Evolutionary conservation across 2,797 vertebrate species (phyloP).

Genomic region (Poeciliopsis paucimaculata): DNA sequence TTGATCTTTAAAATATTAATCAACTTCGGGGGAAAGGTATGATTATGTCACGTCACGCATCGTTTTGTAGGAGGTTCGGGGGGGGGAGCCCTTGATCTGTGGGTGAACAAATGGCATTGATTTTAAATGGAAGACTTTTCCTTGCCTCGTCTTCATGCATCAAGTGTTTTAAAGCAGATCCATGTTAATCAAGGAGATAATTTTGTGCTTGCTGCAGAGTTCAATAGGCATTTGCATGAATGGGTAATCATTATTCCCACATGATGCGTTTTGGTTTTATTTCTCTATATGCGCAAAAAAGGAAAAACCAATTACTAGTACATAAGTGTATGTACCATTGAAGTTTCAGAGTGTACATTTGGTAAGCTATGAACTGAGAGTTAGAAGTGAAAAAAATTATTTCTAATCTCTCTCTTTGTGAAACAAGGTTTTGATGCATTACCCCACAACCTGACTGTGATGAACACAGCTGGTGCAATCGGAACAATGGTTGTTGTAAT

Average conservation of each 20-base stretch:
- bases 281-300: conserved; percentile 26
- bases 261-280: conserved; percentile 7
- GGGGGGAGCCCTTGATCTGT: conserved; percentile 23
- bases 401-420: conserved; percentile 48
- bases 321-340: conserved; percentile 25
- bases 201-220: conserved; percentile 15
- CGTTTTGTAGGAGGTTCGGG: conserved; percentile 11
- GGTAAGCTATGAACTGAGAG: conserved; percentile 39
- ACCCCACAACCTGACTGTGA: conserved; percentile 33
- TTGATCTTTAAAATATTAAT: conserved; percentile 49
- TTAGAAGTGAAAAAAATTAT: conserved; percentile 41
- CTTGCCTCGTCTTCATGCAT: conserved; percentile 23
- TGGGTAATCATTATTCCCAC: conserved; percentile 18
- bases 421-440: conserved; percentile 61
- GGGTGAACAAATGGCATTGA: conserved; percentile 25
- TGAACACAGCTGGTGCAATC: conserved; percentile 61
- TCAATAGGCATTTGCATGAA: conserved; percentile 21
- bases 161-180: conserved; percentile 27
- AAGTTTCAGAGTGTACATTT: conserved; percentile 29
- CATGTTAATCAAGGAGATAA: conserved; percentile 14
- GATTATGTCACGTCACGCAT: conserved; percentile 37
- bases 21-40: conserved; percentile 30
- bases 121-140: conserved; percentile 33
- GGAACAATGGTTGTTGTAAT: conserved; percentile 42
- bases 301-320: conserved; percentile 17